Evolutionary conservation across 2,113 vertebrate genomes (phyloP), one percentile per base, ranked within the genome.

Genomic region (Micronycteris hirsuta): DNA sequence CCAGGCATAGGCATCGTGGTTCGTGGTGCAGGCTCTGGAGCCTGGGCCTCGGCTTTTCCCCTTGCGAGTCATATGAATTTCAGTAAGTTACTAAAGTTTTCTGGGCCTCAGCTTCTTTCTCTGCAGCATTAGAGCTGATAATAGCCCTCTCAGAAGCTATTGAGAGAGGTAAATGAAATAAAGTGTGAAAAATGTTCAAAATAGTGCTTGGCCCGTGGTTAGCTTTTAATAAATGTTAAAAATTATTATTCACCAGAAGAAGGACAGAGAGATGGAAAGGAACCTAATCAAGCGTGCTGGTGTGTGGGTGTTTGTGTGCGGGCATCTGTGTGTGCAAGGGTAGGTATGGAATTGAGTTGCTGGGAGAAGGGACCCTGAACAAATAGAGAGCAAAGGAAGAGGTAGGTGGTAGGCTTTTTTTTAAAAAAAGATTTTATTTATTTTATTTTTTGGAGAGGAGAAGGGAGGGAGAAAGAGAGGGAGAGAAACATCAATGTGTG

Each of bases 31-130:
- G 49, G 19, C 5, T 20, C 12, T 14, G 19, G 20, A 24, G 38
- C 77, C 38, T 15, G 54, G 49, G n/a, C 13, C 41, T 56, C 38
- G n/a, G 70, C 28, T 68, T 54, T 83, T 16, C 28, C 33, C 33
- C 65, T 87, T 82, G 76, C 26, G 54, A 5, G 33, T 7, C 52
- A 49, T 70, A 17, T 58, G 36, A 15, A 33, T 70, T 47, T 88
- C 31, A 41, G 33, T 8, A 87, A 78, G 28, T 74, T 67, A 1
- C 28, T 86, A 33, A 49, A 36, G 9, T 68, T 38, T 10, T 22
- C 67, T 20, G 17, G 56, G 65, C 47, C 93, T 96, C 86, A 61
- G 56, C 96, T 73, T 86, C 68, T 31, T 74, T 9, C 45, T 63
- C 28, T 95, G 41, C 10, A 36, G 11, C 3, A 33, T 47, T 24